A percentile compares a stretch with the other conserved stretches of the same genome.
phyloP scores from a whole-genome alignment of 1,140 invertebrate species.

The Brachionus rotundiformis region DNA sequence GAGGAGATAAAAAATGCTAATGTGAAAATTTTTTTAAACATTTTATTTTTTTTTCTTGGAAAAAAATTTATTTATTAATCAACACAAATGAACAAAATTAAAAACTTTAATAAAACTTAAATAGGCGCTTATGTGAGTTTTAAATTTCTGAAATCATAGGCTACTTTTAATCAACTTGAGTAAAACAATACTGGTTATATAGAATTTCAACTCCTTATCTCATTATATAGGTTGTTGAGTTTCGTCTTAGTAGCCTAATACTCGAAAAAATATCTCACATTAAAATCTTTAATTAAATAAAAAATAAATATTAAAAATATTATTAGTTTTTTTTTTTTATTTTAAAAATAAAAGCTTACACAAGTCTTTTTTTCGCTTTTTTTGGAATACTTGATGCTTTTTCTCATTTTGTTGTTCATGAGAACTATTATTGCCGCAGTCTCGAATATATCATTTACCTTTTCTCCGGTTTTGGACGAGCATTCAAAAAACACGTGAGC shows the following conservation, averaged over 20 bases:
- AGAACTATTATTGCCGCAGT: constrained; percentile 95
- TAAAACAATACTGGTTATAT: constrained; percentile 32
- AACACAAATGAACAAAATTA: background rate
- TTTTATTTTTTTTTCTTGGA: constrained; percentile 18
- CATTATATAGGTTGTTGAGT: background rate
- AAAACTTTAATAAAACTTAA: constrained; percentile 10
- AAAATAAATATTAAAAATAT: background rate
- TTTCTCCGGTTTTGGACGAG: constrained; percentile 98
- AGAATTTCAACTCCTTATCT: constrained; percentile 2
- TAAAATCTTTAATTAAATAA: constrained; percentile 9
- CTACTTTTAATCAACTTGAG: constrained; percentile 15
- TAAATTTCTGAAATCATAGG: constrained; percentile 4
- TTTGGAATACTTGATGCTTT: constrained; percentile 23
- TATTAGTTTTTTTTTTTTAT: background rate
- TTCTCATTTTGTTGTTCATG: constrained; percentile 70
- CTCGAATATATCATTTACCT: constrained; percentile 97
- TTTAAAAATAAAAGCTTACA: constrained; percentile 31
- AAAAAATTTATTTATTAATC: background rate
- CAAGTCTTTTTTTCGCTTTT: background rate
- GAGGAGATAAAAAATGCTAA: background rate
- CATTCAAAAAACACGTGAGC: constrained; percentile 98
- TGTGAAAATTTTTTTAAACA: background rate
- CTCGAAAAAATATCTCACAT: constrained; percentile 9
- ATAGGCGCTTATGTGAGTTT: background rate
- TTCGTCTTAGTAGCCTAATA: background rate